Evolutionary conservation across 2,888 invertebrate genomes (phyloP), one percentile per base, ranked within the genome.

Genomic region (Polia nebulosa): DNA sequence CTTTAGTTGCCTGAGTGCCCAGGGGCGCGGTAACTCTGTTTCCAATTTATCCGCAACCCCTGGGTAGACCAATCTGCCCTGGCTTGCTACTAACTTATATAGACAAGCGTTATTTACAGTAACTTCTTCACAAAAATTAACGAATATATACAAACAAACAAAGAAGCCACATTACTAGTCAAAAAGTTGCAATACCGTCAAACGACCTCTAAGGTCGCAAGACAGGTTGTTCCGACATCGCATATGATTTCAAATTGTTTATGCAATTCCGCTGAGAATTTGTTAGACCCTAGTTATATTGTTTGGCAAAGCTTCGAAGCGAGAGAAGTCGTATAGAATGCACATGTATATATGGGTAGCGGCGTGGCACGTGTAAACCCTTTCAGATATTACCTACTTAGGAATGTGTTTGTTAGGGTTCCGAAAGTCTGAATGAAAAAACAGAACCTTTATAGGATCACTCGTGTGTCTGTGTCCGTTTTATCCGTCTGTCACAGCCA

Each of bases 201-300:
- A 58, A 59, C 66, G 64, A 78, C 73, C 68, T 59, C 36, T 52
- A 58, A 70, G 71, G 71, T 65, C 69, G 53, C 27, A 25, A 51
- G 27, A 59, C 73, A n/a, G 49, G 58, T 70, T 66, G 58, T 72
- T 55, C 25, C 77, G 41, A 80, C 78, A 77, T 59, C 47, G 64
- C 36, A 32, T 65, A 65, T 45, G 9, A 65, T 57, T 61, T 60
- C 44, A 65, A 77, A 65, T 59, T 65, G 65, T 65, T 55, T 57
- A 66, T 55, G 65, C 68, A 75, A 68, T 53, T 29, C 55, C 27
- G 51, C 20, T 5, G 49, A 52, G 59, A 47, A 59, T 60, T 65
- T 63, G 29, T 58, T 27, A 25, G 41, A 36, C 36, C 32, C 9
- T 25, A 55, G 22, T 45, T 69, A n/a, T 25, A 34, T 63, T 57